These are phyloP conservation scores for Ephydatia muelleri DNA, from an alignment of 37 sponge, comb jelly and placozoan species.

Conservation along the genomic window DNA sequence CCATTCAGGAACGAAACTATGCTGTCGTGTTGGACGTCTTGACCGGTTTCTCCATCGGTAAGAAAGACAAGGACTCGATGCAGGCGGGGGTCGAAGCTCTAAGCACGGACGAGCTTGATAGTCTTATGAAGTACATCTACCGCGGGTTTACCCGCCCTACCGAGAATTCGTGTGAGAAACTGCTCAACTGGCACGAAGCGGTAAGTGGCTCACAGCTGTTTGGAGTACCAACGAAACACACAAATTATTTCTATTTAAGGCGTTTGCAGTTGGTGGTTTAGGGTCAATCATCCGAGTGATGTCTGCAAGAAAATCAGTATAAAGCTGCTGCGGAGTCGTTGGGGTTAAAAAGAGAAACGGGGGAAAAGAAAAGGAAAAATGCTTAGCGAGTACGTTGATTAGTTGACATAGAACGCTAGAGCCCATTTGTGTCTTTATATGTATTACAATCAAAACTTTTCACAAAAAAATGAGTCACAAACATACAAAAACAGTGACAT, in stretches of 20 bases:
- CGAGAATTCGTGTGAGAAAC: constrained; percentile 92
- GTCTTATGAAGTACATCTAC: constrained; percentile 97
- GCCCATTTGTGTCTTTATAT: neutral
- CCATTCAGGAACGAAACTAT: constrained; percentile 78
- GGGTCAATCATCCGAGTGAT: constrained; percentile 94
- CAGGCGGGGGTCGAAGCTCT: constrained; percentile 63
- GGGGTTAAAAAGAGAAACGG: neutral
- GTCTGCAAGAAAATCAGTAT: constrained; percentile 92
- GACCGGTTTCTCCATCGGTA: constrained; percentile 80
- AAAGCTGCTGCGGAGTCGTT: neutral
- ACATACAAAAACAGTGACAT: neutral
- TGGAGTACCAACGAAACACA: neutral
- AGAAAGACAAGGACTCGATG: constrained; percentile 66
- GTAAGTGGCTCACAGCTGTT: constrained; percentile 33
- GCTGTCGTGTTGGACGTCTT: constrained; percentile 87
- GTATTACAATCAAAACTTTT: neutral
- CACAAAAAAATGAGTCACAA: neutral
- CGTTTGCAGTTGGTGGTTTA: constrained; percentile 75
- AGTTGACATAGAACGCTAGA: neutral
- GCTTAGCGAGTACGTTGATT: neutral
- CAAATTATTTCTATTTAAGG: constrained; percentile 42
- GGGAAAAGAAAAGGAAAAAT: neutral
- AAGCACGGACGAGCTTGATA: constrained; percentile 72
- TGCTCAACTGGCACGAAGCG: constrained; percentile 96
- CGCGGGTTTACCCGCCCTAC: constrained; percentile 92